Conservation (phyloP, 2,113 vertebrate genomes). For the Vombatus ursinus region DNA sequence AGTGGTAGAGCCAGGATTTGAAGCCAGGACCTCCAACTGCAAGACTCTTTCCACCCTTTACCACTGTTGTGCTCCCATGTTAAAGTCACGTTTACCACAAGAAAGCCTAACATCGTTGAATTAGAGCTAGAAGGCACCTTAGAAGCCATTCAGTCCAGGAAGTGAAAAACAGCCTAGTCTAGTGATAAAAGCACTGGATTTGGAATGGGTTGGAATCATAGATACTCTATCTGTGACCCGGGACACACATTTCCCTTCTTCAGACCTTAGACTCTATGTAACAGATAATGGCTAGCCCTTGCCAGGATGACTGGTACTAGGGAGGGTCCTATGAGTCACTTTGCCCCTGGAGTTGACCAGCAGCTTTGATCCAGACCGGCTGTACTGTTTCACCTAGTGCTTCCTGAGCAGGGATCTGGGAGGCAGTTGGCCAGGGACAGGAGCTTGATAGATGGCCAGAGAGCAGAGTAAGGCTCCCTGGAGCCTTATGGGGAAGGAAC, state of each 20-base stretch:
- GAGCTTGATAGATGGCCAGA: background rate
- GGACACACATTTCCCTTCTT: too few relatives aligned
- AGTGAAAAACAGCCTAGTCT: background rate
- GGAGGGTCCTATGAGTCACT: background rate
- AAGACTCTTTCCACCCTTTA: background rate
- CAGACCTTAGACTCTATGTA: background rate
- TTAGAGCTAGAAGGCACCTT: background rate
- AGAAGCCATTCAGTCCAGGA: background rate
- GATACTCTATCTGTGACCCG: background rate
- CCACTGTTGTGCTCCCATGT: background rate
- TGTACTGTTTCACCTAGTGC: background rate
- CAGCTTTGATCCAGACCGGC: background rate
- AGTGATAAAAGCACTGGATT: background rate
- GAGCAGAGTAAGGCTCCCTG: background rate
- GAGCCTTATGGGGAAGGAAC: background rate
- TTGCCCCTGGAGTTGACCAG: background rate
- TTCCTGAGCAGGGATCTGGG: background rate
- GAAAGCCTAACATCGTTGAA: background rate
- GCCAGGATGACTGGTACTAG: background rate
- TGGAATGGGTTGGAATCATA: background rate
- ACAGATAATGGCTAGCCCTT: background rate
- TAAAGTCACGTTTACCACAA: background rate
- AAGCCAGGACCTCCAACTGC: background rate
- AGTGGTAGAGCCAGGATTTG: background rate
- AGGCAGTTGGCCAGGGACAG: rapidly evolving